Conservation (phyloP, 2,113 vertebrate genomes). For the Machaerirhynchus nigripectus region DNA sequence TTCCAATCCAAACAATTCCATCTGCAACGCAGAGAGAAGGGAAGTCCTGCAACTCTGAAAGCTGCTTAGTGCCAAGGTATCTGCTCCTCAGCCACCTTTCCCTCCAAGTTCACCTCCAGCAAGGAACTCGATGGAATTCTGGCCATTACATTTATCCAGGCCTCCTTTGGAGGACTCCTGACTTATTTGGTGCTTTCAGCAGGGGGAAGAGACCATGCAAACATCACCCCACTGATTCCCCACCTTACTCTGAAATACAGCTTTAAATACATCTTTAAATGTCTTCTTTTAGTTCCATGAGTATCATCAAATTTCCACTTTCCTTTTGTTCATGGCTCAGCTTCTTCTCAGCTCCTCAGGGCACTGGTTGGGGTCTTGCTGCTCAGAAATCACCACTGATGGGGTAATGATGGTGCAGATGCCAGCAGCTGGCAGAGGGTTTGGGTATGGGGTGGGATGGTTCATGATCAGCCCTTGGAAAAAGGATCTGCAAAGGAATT, state of each 20-base stretch:
- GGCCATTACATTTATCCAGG: not conserved
- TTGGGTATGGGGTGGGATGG: not conserved
- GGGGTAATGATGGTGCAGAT: not conserved
- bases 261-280: not conserved
- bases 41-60: not conserved
- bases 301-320: not conserved
- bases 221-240: not conserved
- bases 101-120: not conserved
- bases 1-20: not conserved
- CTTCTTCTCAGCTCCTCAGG: not conserved
- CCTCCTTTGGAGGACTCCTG: not conserved
- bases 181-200: not conserved
- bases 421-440: not conserved
- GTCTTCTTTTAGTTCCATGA: not conserved
- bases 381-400: not conserved
- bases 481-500: not conserved
- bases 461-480: not conserved
- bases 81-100: not conserved
- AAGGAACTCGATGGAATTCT: not conserved
- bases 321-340: not conserved
- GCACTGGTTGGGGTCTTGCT: not conserved
- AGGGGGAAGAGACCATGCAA: not conserved
- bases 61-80: not conserved
- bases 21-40: not conserved
- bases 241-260: not conserved